Percentiles rank a stretch among this genome's conserved stretches.
These are phyloP conservation scores for Coptodon rendalli DNA, from an alignment of 2,113 vertebrate genomes.

Conservation along the genomic window DNA sequence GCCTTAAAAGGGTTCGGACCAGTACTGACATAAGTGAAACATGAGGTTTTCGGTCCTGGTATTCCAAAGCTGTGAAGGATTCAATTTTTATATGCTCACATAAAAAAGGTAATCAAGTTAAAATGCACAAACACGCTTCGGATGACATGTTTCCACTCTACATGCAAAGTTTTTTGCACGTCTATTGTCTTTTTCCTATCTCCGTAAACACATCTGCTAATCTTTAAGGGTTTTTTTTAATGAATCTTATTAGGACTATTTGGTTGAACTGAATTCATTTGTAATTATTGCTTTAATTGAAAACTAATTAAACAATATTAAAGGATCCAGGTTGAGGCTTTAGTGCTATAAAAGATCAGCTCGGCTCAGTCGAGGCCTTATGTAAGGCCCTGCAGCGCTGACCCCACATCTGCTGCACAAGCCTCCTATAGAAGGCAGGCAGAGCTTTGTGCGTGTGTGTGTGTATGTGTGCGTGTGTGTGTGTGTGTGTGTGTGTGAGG, in stretches of 20 bases:
- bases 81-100: neutral
- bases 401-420: constrained; percentile 52
- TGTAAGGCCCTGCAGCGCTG: constrained; percentile 34
- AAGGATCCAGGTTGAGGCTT: constrained; percentile 5
- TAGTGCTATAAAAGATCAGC: constrained; percentile 8
- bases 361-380: constrained; percentile 15
- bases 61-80: neutral
- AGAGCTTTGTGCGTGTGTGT: neutral
- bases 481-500: neutral
- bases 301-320: constrained; percentile 19
- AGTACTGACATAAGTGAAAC: neutral
- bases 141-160: neutral
- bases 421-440: neutral
- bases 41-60: neutral
- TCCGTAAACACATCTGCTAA: neutral
- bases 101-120: neutral
- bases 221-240: neutral
- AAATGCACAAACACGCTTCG: neutral
- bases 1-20: neutral
- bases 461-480: neutral
- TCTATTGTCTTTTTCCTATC: neutral
- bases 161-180: neutral
- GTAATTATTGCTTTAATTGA: neutral
- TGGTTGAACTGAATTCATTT: neutral
- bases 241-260: neutral